Percentiles rank a stretch among this genome's conserved stretches.
Evolutionary conservation across 2,113 vertebrate species (phyloP).

Genomic region (Oplegnathus fasciatus): DNA sequence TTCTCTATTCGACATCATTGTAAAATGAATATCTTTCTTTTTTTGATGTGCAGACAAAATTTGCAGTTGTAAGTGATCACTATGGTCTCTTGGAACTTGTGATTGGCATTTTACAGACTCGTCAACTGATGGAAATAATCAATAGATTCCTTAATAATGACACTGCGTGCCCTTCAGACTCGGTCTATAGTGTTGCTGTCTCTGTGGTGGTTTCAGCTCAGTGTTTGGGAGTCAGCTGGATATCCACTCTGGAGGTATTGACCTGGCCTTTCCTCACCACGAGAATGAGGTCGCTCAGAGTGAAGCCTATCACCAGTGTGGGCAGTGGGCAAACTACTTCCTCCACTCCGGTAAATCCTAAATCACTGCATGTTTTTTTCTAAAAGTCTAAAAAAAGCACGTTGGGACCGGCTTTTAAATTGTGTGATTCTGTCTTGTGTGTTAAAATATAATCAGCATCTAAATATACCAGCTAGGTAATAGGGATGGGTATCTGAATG

Average conservation of each 20-base stretch:
- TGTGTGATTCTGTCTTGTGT: neutral
- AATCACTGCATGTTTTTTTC: neutral
- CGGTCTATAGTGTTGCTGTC: neutral
- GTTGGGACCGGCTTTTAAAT: neutral
- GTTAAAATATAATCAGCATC: neutral
- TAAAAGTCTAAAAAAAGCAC: neutral
- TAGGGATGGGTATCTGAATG: neutral
- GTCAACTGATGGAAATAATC: neutral
- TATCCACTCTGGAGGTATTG: slow-evolving; percentile 94
- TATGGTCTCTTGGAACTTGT: neutral
- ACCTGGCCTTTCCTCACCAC: slow-evolving; percentile 97
- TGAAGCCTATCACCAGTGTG: slow-evolving; percentile 92
- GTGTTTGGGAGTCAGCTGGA: slow-evolving; percentile 95
- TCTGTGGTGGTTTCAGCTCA: slow-evolving; percentile 76
- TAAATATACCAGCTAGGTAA: neutral
- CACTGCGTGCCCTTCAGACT: neutral
- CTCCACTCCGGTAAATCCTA: slow-evolving; percentile 90
- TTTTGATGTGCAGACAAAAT: neutral
- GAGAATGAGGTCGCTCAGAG: slow-evolving; percentile 98
- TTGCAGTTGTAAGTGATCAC: neutral
- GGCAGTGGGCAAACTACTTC: slow-evolving; percentile 97
- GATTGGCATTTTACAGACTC: neutral
- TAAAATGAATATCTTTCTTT: too few relatives aligned
- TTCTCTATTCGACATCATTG: too few relatives aligned
- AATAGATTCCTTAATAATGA: neutral